Base-by-base conservation (phyloP, 2,888 invertebrate genomes). In the Drosophila bunnanda region DNA sequence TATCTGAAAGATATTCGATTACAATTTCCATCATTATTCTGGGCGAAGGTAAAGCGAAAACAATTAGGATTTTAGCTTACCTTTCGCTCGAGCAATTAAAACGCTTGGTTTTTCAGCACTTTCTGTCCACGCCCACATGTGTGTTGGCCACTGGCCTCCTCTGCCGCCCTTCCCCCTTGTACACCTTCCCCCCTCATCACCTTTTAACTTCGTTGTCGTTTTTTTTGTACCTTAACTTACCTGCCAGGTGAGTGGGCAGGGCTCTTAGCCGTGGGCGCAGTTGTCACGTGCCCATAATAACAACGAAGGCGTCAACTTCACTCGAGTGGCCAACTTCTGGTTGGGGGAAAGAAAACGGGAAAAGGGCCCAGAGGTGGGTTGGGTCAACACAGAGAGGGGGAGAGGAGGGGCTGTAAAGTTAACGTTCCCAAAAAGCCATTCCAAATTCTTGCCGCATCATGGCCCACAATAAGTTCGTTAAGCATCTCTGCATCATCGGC, bases 261-360 rank as follows among this genome's bases (percentile, higher is more conserved):
- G 38, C 62, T 34, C 39, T 53, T 61, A 48, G 38, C 50, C 76
- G 87, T 87, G 84, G 87, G 85, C 80, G 86, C 79, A 79, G 88
- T 85, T 88, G 84, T 88, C 88, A 86, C 87, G 86, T 87, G 85
- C 85, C 75, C 80, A 79, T 70, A 90, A 80, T 76, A 82, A 89
- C 77, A 82, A 76, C 78, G 78, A 78, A 62, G 74, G 68, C 75
- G 72, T 69, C 66, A 78, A 68, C 66, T 66, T 44, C 66, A 67
- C 50, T 69, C 58, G 50, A 69, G 68, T 69, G 68, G 68, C 69
- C 62, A 69, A 61, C 61, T 67, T 67, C 53, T 65, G 73, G 72
- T 57, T 20, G 30, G 25, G 55, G 41, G 28, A 46, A 50, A 22
- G 10, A 34, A 38, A 38, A 30, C 25, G 44, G 61, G 50, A 55